These are phyloP conservation scores for Physella acuta DNA, from an alignment of 1,140 invertebrate species.

Conservation along the genomic window DNA sequence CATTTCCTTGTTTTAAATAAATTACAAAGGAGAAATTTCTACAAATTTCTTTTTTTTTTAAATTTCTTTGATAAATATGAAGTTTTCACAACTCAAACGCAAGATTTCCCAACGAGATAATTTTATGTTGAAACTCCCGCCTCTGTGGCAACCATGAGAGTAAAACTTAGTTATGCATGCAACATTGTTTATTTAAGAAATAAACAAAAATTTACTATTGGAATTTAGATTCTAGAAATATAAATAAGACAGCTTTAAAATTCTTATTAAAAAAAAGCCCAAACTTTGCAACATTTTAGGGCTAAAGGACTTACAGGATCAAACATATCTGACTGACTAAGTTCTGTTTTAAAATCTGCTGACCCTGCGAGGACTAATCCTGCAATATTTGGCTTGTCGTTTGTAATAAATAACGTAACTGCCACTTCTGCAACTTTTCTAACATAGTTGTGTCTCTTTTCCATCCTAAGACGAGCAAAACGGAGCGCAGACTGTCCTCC, in stretches of 20 bases:
- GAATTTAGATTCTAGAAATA: neutral
- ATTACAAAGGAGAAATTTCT: too few species aligned
- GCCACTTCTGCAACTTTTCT: constrained; percentile 99
- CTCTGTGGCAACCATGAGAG: too few species aligned
- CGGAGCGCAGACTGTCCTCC: constrained; percentile 99
- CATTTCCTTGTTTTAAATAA: too few species aligned
- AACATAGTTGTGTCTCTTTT: constrained; percentile 99
- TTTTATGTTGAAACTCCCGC: too few species aligned
- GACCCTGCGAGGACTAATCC: constrained; percentile 97
- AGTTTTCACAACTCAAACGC: too few species aligned
- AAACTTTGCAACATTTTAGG: neutral
- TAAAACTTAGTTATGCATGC: neutral
- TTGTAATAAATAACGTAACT: constrained; percentile 94
- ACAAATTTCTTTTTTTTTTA: too few species aligned
- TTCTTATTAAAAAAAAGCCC: neutral
- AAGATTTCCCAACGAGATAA: too few species aligned
- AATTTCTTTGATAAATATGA: too few species aligned
- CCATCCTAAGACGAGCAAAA: constrained; percentile 98
- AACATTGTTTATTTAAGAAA: neutral
- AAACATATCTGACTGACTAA: constrained; percentile 99
- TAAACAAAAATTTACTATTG: neutral
- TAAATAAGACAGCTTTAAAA: neutral
- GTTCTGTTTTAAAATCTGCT: constrained; percentile 99
- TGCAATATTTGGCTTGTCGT: constrained; percentile 96
- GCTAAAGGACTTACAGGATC: constrained; percentile 79